These are phyloP conservation scores for Psilopsiagon aymara DNA, from an alignment of 2,113 vertebrate species.

Conservation along the genomic window DNA sequence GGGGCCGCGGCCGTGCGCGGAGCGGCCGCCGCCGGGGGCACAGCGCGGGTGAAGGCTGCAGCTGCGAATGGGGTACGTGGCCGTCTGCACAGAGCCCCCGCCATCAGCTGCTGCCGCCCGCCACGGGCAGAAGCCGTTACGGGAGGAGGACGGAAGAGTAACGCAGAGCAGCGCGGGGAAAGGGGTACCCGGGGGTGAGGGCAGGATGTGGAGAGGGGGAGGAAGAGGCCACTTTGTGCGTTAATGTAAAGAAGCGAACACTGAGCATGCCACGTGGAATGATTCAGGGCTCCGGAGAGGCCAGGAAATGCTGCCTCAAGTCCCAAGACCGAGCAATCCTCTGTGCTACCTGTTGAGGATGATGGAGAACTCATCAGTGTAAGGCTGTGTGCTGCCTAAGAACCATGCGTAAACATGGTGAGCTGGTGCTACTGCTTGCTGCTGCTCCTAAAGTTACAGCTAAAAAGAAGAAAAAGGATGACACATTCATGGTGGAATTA, in stretches of 20 bases:
- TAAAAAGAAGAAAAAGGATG: background rate
- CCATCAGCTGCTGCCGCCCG: accelerated
- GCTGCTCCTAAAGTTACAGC: background rate
- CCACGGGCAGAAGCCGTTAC: accelerated
- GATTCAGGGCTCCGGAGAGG: accelerated
- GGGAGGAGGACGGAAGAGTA: background rate
- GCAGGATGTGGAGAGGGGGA: background rate
- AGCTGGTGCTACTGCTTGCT: background rate
- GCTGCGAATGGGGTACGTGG: accelerated
- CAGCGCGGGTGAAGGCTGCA: too few species aligned
- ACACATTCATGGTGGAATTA: background rate
- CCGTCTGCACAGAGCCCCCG: accelerated
- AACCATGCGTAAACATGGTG: accelerated
- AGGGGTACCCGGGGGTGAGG: background rate
- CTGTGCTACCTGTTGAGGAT: too few species aligned
- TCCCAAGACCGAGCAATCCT: too few species aligned
- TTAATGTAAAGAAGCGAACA: background rate
- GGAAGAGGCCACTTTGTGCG: accelerated
- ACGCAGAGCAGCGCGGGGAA: too few species aligned
- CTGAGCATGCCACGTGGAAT: background rate
- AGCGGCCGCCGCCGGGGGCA: too few species aligned
- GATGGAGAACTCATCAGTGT: background rate
- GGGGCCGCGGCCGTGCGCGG: too few species aligned
- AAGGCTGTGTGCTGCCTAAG: background rate
- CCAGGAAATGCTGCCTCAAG: background rate